These are phyloP conservation scores for Acrossocheilus fasciatus DNA, from an alignment of 2,797 vertebrate genomes.

Conservation along the genomic window DNA sequence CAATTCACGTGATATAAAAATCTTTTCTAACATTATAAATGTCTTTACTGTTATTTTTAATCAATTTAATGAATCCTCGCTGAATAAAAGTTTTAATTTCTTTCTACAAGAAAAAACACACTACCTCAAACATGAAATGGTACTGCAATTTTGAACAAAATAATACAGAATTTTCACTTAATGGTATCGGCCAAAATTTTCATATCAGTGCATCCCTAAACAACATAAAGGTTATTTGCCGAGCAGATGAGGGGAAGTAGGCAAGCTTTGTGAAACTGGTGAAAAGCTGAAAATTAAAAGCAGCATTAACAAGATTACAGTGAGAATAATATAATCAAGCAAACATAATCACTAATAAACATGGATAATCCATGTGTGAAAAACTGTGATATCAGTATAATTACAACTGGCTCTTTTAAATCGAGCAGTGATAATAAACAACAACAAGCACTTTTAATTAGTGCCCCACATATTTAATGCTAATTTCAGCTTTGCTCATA, in stretches of 20 bases:
- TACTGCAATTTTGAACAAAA: neutral
- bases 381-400: neutral
- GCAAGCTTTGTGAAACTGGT: neutral
- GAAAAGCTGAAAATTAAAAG: slow-evolving; percentile 21
- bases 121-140: neutral
- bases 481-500: neutral
- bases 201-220: neutral
- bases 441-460: slow-evolving; percentile 20
- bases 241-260: neutral
- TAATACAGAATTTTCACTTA: neutral
- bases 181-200: too few relatives aligned
- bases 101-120: neutral
- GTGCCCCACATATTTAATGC: neutral
- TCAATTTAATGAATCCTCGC: neutral
- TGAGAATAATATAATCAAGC: slow-evolving; percentile 9
- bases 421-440: neutral
- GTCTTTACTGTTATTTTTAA: neutral
- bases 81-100: neutral
- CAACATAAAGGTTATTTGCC: neutral
- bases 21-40: neutral
- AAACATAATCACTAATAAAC: slow-evolving; percentile 37
- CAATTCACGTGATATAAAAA: neutral
- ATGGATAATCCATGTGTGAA: slow-evolving; percentile 19
- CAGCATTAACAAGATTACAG: slow-evolving; percentile 5
- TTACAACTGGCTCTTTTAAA: slow-evolving; percentile 16